These are phyloP conservation scores for Sebastolobus alascanus DNA, from an alignment of 2,797 vertebrate species.

Conservation along the genomic window DNA sequence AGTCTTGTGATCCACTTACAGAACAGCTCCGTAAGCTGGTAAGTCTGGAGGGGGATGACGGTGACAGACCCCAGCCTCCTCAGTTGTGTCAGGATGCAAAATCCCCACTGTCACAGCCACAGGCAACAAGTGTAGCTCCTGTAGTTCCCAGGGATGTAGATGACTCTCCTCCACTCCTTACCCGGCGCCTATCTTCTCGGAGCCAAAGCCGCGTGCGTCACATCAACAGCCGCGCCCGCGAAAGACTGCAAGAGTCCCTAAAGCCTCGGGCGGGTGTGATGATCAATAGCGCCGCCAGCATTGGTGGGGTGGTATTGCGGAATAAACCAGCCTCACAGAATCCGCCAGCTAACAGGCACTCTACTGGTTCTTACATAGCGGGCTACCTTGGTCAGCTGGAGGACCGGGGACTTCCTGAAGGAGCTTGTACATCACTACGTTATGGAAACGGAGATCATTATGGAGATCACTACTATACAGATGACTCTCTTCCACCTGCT, in stretches of 20 bases:
- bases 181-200: constrained; percentile 93
- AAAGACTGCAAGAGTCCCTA: constrained; percentile 93
- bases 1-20: constrained; percentile 90
- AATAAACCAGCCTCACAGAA: constrained; percentile 85
- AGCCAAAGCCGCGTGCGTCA: constrained; percentile 98
- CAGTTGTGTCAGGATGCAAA: constrained; percentile 38
- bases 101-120: constrained; percentile 48
- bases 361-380: constrained; percentile 95
- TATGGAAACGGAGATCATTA: constrained; percentile 82
- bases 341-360: constrained; percentile 89
- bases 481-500: constrained; percentile 78
- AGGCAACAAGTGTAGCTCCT: constrained; percentile 27
- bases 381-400: constrained; percentile 89
- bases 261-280: constrained; percentile 77
- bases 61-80: constrained; percentile 44
- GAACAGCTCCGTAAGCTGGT: constrained; percentile 94
- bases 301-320: constrained; percentile 88
- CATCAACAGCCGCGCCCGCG: constrained; percentile 95
- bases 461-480: constrained; percentile 80
- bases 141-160: constrained; percentile 64
- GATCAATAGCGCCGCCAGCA: constrained; percentile 36
- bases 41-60: constrained; percentile 90
- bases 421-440: constrained; percentile 86
- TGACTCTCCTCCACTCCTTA: constrained; percentile 87
- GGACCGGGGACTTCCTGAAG: constrained; percentile 92